phyloP scores from a whole-genome alignment of 2,113 vertebrate genomes.

The Emydura subglobosa region DNA sequence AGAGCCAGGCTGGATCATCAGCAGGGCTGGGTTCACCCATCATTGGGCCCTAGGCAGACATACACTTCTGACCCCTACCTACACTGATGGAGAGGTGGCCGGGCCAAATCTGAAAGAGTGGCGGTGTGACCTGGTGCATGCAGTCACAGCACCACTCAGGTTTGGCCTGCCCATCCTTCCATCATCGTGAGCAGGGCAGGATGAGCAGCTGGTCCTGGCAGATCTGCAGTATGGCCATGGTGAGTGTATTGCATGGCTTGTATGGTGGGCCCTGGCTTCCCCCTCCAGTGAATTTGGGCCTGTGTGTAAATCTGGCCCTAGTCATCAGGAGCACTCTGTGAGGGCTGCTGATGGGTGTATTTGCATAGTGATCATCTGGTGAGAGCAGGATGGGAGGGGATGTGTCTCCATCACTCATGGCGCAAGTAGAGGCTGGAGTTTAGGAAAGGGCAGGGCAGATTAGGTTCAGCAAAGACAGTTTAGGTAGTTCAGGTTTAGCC shows the following conservation, averaged over 20 bases:
- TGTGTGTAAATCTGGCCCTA: not conserved
- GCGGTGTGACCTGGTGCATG: not conserved
- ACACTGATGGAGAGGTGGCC: not conserved
- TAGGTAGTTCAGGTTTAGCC: rapidly evolving
- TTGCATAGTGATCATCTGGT: not conserved
- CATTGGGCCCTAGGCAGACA: not conserved
- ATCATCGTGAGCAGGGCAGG: not conserved
- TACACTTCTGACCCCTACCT: not conserved
- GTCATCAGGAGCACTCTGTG: not conserved
- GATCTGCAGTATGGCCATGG: not conserved
- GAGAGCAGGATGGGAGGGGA: not conserved
- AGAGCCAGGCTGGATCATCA: not conserved
- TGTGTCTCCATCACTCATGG: not conserved
- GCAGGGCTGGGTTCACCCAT: not conserved
- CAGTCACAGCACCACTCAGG: not conserved
- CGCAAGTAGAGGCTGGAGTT: not conserved
- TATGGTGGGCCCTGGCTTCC: too few species aligned
- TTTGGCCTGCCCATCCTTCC: not conserved
- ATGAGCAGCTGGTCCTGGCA: not conserved
- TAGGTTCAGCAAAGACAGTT: not conserved
- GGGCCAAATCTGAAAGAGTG: not conserved
- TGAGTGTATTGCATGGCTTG: not conserved
- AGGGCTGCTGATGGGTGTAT: not conserved
- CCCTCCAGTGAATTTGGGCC: not conserved
- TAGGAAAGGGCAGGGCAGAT: not conserved